Percentiles rank a stretch among this genome's conserved stretches.
phyloP scores from a whole-genome alignment of 2,888 invertebrate genomes.

The Phoronis australis region DNA sequence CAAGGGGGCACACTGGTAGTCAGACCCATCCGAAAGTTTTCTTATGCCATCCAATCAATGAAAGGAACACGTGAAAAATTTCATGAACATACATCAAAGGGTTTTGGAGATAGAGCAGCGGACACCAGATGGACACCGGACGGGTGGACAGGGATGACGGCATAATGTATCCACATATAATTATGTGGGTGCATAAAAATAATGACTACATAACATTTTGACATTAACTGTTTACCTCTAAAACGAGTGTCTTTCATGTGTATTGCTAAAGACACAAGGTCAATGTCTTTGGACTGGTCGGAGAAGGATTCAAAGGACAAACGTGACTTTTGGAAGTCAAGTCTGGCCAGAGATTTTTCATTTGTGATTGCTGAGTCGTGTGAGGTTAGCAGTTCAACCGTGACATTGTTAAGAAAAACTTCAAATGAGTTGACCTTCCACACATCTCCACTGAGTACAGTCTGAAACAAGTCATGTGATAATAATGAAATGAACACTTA shows the following conservation, averaged over 20 bases:
- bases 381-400: conserved; percentile 60
- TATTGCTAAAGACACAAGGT: conserved; percentile 87
- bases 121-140: too few relatives aligned
- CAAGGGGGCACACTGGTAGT: too few relatives aligned
- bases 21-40: too few relatives aligned
- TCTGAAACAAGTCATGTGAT: conserved; percentile 27
- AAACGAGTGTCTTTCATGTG: conserved; percentile 70
- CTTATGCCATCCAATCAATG: too few relatives aligned
- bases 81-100: too few relatives aligned
- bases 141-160: too few relatives aligned
- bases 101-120: too few relatives aligned
- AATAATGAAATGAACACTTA: too few relatives aligned
- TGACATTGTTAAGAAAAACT: conserved; percentile 81
- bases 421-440: conserved; percentile 77
- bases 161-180: too few relatives aligned
- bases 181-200: too few relatives aligned
- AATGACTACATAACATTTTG: too few relatives aligned
- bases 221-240: conserved; percentile 55
- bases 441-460: conserved; percentile 56
- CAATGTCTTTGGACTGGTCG: conserved; percentile 84
- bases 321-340: conserved; percentile 86
- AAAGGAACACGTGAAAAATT: too few relatives aligned
- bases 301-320: conserved; percentile 80
- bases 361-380: conserved; percentile 22
- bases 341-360: conserved; percentile 64